These are phyloP conservation scores for Drosophila meridionalis DNA, from an alignment of 2,888 invertebrate species.

Conservation along the genomic window DNA sequence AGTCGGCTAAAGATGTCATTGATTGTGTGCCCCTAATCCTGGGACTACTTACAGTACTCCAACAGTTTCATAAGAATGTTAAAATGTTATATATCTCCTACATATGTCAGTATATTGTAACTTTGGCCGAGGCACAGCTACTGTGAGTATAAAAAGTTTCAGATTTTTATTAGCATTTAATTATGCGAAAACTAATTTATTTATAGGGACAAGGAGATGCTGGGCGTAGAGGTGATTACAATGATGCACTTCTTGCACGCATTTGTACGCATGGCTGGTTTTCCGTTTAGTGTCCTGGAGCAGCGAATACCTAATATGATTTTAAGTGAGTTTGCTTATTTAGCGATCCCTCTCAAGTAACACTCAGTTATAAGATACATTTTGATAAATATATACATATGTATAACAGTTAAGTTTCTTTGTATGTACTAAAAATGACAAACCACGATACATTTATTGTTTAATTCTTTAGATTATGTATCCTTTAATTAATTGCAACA, in stretches of 20 bases:
- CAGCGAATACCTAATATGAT: conserved; percentile 82
- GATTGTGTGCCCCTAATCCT: conserved; percentile 93
- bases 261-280: conserved; percentile 84
- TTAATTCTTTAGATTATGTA: too few relatives aligned
- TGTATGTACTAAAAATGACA: neutral
- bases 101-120: conserved; percentile 90
- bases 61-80: conserved; percentile 92
- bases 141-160: conserved; percentile 83
- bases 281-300: conserved; percentile 78
- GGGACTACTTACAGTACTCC: conserved; percentile 92
- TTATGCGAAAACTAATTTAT: neutral
- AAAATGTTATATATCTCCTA: conserved; percentile 90
- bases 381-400: neutral
- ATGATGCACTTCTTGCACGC: conserved; percentile 89
- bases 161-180: accelerated
- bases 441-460: neutral
- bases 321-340: conserved; percentile 82
- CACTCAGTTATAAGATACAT: neutral
- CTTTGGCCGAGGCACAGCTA: conserved; percentile 85
- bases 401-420: neutral
- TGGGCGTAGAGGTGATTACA: conserved; percentile 87
- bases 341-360: conserved; percentile 62
- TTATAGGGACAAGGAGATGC: conserved; percentile 88
- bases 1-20: conserved; percentile 88
- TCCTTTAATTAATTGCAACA: neutral